Evolutionary conservation across 1,140 invertebrate genomes (phyloP).

Genomic region (Formica selysi): DNA sequence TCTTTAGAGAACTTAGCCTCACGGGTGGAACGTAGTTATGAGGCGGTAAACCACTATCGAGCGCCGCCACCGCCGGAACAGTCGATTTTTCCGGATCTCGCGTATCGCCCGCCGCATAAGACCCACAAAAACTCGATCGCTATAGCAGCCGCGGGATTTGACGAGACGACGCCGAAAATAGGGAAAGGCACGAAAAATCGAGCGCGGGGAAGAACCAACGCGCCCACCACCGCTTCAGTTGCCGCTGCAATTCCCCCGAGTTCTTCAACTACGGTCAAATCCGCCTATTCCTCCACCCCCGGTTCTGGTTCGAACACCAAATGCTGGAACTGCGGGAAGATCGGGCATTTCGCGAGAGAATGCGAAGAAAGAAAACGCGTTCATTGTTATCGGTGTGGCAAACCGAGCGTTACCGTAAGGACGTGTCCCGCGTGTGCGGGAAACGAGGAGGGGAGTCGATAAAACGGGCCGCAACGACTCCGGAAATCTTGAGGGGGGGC

Average conservation of each 20-base stretch:
- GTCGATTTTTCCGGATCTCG: not conserved
- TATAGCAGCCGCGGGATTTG: too few species aligned
- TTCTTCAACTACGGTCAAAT: too few species aligned
- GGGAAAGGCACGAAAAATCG: too few species aligned
- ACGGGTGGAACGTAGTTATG: not conserved
- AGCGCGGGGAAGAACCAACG: too few species aligned
- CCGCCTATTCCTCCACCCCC: too few species aligned
- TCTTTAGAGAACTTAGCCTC: too few species aligned
- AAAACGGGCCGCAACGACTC: not conserved
- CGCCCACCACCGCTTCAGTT: too few species aligned
- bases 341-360: not conserved
- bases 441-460: not conserved
- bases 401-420: not conserved
- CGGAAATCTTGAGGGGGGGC: not conserved
- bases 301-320: too few species aligned
- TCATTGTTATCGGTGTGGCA: not conserved
- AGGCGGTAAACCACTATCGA: not conserved
- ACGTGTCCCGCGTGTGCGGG: not conserved
- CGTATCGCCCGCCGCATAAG: not conserved
- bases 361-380: not conserved
- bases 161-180: too few species aligned
- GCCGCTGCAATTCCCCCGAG: too few species aligned
- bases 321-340: not conserved
- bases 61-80: not conserved
- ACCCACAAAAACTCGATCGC: too few species aligned